Conservation (phyloP, 2,797 vertebrate genomes). For the Pseudotriccus pelzelni region DNA sequence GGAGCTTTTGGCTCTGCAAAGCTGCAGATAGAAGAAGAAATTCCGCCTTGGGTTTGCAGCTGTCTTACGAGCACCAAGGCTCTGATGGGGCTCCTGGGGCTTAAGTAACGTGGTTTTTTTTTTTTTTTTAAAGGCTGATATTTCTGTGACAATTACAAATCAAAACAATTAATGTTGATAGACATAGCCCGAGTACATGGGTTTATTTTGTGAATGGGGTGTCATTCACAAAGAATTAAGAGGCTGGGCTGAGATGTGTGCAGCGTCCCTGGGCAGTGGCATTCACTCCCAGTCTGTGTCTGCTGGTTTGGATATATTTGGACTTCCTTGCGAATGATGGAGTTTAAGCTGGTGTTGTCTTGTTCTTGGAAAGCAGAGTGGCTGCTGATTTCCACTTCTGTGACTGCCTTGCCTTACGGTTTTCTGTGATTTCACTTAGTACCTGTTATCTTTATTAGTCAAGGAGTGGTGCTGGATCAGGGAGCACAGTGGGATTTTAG, state of each 20-base stretch:
- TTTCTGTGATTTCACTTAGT: not conserved
- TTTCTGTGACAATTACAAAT: not conserved
- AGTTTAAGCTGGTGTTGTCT: not conserved
- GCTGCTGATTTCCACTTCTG: not conserved
- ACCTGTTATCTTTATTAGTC: not conserved
- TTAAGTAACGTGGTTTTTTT: not conserved
- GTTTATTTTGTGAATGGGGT: not conserved
- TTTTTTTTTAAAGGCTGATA: not conserved
- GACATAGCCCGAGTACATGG: not conserved
- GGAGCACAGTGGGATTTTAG: not conserved
- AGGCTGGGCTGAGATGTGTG: not conserved
- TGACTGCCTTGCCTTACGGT: fast-evolving
- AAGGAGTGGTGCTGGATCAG: not conserved
- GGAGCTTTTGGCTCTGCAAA: not conserved
- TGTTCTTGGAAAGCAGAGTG: not conserved
- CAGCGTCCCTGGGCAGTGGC: not conserved
- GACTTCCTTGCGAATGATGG: not conserved
- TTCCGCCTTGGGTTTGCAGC: not conserved
- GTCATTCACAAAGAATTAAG: not conserved
- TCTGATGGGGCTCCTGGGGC: not conserved
- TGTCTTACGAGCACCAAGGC: not conserved
- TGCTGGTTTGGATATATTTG: not conserved
- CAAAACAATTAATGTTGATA: not conserved
- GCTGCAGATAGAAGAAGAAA: not conserved
- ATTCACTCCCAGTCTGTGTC: not conserved